Evolutionary conservation across 1,140 invertebrate species (phyloP).

Genomic region (Oscheius sp.): DNA sequence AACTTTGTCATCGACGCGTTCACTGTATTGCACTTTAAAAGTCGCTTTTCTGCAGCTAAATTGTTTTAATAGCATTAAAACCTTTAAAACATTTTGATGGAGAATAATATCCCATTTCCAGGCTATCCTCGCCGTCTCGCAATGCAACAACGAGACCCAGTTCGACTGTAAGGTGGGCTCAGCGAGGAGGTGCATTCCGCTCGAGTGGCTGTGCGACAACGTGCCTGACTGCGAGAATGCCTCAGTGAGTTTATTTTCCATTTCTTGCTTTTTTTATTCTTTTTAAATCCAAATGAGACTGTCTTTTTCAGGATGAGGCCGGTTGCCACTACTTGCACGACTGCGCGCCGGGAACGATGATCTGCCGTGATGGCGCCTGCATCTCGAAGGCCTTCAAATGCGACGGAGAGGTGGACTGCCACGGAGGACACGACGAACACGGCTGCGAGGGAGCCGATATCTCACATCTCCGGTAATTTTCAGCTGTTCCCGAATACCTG

Average conservation of each 20-base stretch:
- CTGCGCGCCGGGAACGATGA: neutral
- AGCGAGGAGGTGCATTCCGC: constrained; percentile 15
- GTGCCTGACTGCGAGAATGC: constrained; percentile 22
- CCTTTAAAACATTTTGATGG: too few species aligned
- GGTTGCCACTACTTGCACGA: constrained; percentile 21
- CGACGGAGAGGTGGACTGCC: constrained; percentile 26
- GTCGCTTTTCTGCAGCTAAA: too few species aligned
- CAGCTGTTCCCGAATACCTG: neutral
- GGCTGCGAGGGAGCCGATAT: neutral
- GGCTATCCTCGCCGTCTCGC: too few species aligned
- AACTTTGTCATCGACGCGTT: too few species aligned
- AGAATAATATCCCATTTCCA: too few species aligned
- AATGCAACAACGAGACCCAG: too few species aligned
- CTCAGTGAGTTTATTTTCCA: neutral
- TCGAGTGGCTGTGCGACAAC: constrained; percentile 34
- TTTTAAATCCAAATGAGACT: too few species aligned
- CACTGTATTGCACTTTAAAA: too few species aligned
- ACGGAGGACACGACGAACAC: neutral
- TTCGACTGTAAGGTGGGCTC: neutral
- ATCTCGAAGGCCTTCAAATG: constrained; percentile 20
- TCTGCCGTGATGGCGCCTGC: constrained; percentile 14
- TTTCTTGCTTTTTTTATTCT: too few species aligned
- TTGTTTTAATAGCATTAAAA: too few species aligned
- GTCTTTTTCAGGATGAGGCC: constrained; percentile 25
- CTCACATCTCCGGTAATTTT: neutral